Percentiles rank a stretch among this genome's conserved stretches.
Conservation (phyloP, 2,888 invertebrate genomes). For the Aphodius granarius region DNA sequence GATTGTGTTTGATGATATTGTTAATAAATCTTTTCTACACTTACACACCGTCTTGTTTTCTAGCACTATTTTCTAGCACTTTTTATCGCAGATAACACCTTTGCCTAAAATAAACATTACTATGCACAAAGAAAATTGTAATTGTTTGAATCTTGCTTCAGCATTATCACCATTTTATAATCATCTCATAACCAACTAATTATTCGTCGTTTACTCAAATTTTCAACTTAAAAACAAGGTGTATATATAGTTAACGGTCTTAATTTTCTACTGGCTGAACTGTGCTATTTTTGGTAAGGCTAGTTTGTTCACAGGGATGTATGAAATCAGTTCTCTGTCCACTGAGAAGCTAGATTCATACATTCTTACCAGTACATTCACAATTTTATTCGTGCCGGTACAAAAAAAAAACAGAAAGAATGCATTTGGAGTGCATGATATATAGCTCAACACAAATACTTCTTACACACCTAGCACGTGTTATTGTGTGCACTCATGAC, state of each 20-base stretch:
- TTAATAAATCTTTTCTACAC: constrained; percentile 15
- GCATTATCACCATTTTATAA: not conserved
- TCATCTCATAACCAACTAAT: not conserved
- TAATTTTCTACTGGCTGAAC: not conserved
- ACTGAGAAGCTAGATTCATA: not conserved
- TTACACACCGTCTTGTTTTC: not conserved
- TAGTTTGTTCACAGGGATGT: not conserved
- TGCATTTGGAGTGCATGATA: not conserved
- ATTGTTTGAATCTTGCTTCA: not conserved
- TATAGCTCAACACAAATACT: not conserved
- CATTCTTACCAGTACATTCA: not conserved
- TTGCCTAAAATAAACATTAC: not conserved
- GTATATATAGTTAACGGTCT: not conserved
- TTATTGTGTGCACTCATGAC: not conserved
- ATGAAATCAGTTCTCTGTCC: not conserved
- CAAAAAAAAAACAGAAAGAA: not conserved
- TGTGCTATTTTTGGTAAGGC: not conserved
- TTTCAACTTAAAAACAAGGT: too few species aligned
- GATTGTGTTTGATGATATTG: constrained; percentile 2
- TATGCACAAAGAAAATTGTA: not conserved
- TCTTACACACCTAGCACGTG: not conserved
- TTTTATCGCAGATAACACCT: not conserved
- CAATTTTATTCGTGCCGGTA: not conserved
- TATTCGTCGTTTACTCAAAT: too few species aligned
- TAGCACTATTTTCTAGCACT: not conserved